Evolutionary conservation across 1,140 invertebrate genomes (phyloP), one percentile per base, ranked within the genome.

Genomic region (Lordiphosa mommai): DNA sequence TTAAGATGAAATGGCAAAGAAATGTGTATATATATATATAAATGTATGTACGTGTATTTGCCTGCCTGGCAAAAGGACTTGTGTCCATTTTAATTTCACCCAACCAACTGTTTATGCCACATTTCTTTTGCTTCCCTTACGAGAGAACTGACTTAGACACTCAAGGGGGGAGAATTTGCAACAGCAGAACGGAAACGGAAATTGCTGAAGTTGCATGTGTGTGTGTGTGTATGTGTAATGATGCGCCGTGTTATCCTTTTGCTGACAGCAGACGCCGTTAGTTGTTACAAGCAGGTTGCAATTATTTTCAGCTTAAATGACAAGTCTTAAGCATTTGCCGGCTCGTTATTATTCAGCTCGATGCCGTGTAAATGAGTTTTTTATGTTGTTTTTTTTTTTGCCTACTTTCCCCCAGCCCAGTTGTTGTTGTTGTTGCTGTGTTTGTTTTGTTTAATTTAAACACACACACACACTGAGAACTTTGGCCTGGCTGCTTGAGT

Each of bases 271-370:
- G 71, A 67, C 61, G 66, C 72, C 61, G 72, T 65, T 72, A 70
- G 74, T 80, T 46, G 40, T 27, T 51, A 85, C 72, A 84, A 85
- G 79, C 79, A 80, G 53, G 79, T 61, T 87, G 86, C 82, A 88
- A 88, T 88, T 88, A 88, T 88, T 88, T 88, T 87, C 86, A 88
- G 86, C 86, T 88, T 87, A 88, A 87, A 80, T 73, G 86, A 88
- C 86, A 77, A 86, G 76, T 88, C 86, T 86, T 86, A 79, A 86
- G 82, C 72, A 85, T 84, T 86, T 68, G 37, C 52, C 55, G 55
- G 43, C 67, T 74, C 52, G 69, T 69, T 84, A 61, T 74, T 84
- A 65, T 67, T 33, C 56, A 66, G 64, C 67, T 63, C 63, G 61
- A 53, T 61, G 56, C 47, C 57, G 60, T 64, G 60, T 65, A 70